phyloP scores from a whole-genome alignment of 1,140 invertebrate species.

The Sitodiplosis mosellana region DNA sequence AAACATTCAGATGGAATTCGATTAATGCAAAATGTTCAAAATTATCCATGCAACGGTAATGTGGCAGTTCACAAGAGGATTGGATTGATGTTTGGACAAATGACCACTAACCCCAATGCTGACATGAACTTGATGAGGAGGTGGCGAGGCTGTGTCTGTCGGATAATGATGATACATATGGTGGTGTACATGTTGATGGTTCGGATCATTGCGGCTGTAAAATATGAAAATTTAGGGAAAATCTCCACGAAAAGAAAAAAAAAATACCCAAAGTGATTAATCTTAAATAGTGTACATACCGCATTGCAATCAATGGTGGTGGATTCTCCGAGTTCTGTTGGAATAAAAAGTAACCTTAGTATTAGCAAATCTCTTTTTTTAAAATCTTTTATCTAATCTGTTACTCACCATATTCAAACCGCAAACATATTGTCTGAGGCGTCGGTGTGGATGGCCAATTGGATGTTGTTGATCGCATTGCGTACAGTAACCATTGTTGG shows the following conservation, averaged over 20 bases:
- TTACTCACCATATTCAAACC: background rate
- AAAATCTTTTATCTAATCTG: conserved; percentile 8
- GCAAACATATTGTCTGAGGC: conserved; percentile 3
- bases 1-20: conserved; percentile 2
- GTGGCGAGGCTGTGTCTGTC: conserved; percentile 7
- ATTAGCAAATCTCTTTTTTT: background rate
- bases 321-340: conserved; percentile 5
- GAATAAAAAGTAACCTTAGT: conserved; percentile 14
- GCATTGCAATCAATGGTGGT: conserved; percentile 1
- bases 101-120: conserved; percentile 28
- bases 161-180: conserved; percentile 44
- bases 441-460: background rate
- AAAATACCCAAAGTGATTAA: background rate
- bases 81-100: too few species aligned
- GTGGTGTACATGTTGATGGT: conserved; percentile 40
- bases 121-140: conserved; percentile 30
- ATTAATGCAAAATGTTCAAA: too few species aligned
- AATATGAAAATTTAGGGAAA: too few species aligned
- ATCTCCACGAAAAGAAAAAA: background rate
- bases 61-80: too few species aligned
- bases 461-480: background rate
- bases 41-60: too few species aligned
- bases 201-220: conserved; percentile 6
- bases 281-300: conserved; percentile 5
- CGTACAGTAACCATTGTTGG: conserved; percentile 9